Conservation (phyloP, 2,113 vertebrate species). For the Etheostoma spectabile region DNA sequence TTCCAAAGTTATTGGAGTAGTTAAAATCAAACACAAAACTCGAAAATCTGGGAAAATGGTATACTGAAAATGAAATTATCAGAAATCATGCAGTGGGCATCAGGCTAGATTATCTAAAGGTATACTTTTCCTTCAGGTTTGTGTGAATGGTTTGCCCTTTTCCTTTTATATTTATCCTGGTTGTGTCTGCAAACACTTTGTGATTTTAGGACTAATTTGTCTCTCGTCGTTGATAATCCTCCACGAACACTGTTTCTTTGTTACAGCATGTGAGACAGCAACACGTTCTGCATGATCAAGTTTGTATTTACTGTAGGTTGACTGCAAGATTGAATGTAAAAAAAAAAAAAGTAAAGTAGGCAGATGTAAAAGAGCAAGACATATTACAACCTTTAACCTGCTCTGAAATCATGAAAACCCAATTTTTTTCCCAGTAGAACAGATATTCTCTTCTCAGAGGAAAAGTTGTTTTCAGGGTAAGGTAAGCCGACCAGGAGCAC, state of each 20-base stretch:
- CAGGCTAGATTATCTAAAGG: slow-evolving; percentile 1
- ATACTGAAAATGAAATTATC: neutral
- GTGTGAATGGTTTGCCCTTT: slow-evolving; percentile 20
- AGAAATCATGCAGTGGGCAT: no score
- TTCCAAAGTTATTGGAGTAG: neutral
- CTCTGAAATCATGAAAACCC: neutral
- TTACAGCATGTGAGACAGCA: neutral
- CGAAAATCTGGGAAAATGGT: neutral
- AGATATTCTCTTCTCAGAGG: neutral
- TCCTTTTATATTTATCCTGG: slow-evolving; percentile 10
- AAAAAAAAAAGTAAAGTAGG: neutral
- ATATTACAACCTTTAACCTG: neutral
- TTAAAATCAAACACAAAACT: neutral
- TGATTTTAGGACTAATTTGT: neutral
- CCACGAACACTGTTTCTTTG: neutral
- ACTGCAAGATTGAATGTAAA: neutral
- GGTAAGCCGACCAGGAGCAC: no score
- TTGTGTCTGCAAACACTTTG: neutral
- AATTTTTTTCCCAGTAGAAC: neutral
- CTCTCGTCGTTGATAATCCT: neutral
- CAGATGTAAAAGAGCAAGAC: neutral
- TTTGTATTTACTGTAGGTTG: no score
- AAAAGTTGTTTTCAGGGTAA: slow-evolving; percentile 7
- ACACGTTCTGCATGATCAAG: neutral
- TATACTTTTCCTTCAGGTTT: slow-evolving; percentile 31